Evolutionary conservation across 2,797 vertebrate species (phyloP), one percentile per base, ranked within the genome.

Genomic region (Melanogrammus aeglefinus): DNA sequence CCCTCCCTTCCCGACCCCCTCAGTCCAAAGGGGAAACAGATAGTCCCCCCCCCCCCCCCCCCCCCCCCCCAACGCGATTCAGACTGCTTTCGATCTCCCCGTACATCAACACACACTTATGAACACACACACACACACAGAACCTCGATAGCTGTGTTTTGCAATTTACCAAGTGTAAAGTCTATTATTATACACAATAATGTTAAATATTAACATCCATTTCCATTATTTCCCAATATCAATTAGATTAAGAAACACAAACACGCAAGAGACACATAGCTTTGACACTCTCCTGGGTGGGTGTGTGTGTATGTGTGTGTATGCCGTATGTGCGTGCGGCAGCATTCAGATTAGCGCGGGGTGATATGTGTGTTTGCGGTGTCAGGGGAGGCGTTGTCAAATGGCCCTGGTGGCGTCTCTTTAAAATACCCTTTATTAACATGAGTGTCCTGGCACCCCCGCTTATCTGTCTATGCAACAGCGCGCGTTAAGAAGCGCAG

Each of bases 341-440:
- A 73, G 72, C 72, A 35, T 33, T 38, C 72, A 73, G 21, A 27
- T 72, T 39, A 57, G 44, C 36, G 71, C 69, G 24, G 39, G 57
- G 41, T 38, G 41, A 51, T 75, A 36, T 81, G 80, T 76, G 76
- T 75, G 77, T 78, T 74, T 47, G 63, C 12, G 76, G 36, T 75
- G 76, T 81, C 76, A 81, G 33, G 69, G 73, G 75, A 77, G 75
- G 72, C 38, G 29, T 74, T 81, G 76, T 78, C 77, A 73, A 77
- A 75, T 24, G 18, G 73, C 18, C 47, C 76, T 47, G 71, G 27
- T 24, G 31, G 76, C 57, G 24, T 75, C 72, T 75, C 80, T 75
- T 81, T 75, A 75, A 80, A 77, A 16, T 36, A 76, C n/a, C 79
- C 79, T 71, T 75, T 80, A 77, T 79, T 72, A 79, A 63, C 78